A percentile compares a stretch with the other conserved stretches of the same genome.
These are phyloP conservation scores for Agrochola lychnidis DNA, from an alignment of 2,888 invertebrate species.

Conservation along the genomic window DNA sequence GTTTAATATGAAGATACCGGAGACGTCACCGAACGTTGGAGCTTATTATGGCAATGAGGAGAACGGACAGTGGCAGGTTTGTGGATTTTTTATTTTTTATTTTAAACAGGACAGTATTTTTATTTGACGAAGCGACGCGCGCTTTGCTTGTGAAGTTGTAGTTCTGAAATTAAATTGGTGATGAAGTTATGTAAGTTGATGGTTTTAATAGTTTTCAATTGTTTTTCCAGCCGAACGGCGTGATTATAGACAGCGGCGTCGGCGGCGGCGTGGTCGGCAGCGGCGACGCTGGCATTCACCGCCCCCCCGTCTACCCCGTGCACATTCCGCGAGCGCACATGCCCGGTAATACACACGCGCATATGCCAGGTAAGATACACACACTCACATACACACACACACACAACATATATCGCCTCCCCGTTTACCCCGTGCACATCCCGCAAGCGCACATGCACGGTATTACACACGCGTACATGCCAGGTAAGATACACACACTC, in stretches of 20 bases:
- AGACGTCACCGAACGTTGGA: constrained; percentile 84
- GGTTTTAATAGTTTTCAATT: not conserved
- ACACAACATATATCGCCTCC: not conserved
- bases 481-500: too few species aligned
- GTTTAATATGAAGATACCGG: constrained; percentile 86
- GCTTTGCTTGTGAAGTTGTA: not conserved
- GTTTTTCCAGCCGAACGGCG: constrained; percentile 83
- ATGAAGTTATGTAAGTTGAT: too few species aligned
- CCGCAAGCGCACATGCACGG: not conserved
- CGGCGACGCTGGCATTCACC: constrained; percentile 85
- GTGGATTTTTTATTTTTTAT: constrained; percentile 17
- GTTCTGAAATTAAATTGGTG: not conserved
- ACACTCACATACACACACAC: accelerated
- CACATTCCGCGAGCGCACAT: constrained; percentile 83
- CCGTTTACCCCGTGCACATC: not conserved
- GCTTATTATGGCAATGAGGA: constrained; percentile 88
- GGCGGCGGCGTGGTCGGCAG: constrained; percentile 87
- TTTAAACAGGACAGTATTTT: too few species aligned
- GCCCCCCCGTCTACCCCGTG: constrained; percentile 82
- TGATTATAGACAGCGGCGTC: constrained; percentile 85
- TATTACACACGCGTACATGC: not conserved
- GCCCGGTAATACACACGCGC: constrained; percentile 71
- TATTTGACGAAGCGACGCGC: not conserved
- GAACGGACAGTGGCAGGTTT: constrained; percentile 88
- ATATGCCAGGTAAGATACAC: constrained; percentile 10